A percentile compares a stretch with the other conserved stretches of the same genome.
These are phyloP conservation scores for Diploscapter pachys DNA, from an alignment of 1,140 invertebrate genomes.

Conservation along the genomic window DNA sequence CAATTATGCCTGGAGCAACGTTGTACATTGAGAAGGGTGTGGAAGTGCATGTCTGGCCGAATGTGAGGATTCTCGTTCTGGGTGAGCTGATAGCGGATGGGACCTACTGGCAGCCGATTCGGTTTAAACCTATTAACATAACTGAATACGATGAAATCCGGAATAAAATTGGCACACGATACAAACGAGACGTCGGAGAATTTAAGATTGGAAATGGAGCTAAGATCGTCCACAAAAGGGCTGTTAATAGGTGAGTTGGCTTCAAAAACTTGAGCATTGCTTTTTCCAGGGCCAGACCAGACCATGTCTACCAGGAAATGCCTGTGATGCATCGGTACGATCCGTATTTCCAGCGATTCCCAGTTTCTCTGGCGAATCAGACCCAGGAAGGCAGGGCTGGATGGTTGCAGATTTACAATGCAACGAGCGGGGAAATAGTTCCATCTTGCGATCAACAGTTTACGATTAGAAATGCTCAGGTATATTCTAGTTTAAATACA, in stretches of 20 bases:
- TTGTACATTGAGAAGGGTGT: conserved; percentile 84
- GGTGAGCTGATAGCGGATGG: conserved; percentile 84
- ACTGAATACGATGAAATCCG: conserved; percentile 49
- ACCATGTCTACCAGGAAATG: conserved; percentile 51
- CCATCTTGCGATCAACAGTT: conserved; percentile 92
- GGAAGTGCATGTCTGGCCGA: conserved; percentile 86
- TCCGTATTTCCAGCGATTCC: conserved; percentile 48
- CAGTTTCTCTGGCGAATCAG: conserved; percentile 55
- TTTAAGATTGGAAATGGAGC: too few relatives aligned
- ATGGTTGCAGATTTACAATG: conserved; percentile 91
- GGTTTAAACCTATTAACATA: conserved; percentile 66
- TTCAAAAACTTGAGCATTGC: too few relatives aligned
- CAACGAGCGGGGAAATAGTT: conserved; percentile 89
- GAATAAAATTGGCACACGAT: conserved; percentile 35
- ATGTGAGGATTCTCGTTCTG: conserved; percentile 91
- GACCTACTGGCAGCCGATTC: conserved; percentile 73
- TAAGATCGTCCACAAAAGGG: too few relatives aligned
- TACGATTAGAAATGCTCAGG: conserved; percentile 83
- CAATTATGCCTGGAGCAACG: conserved; percentile 84
- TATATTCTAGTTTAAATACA: conserved; percentile 38
- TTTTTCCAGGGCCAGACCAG: conserved; percentile 22
- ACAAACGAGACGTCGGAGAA: conserved; percentile 18
- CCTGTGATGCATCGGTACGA: conserved; percentile 47
- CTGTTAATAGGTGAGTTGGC: too few relatives aligned
- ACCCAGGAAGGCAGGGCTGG: conserved; percentile 61